A percentile compares a stretch with the other conserved stretches of the same genome.
Evolutionary conservation across 2,797 vertebrate species (phyloP).

Genomic region (Furcifer pardalis): DNA sequence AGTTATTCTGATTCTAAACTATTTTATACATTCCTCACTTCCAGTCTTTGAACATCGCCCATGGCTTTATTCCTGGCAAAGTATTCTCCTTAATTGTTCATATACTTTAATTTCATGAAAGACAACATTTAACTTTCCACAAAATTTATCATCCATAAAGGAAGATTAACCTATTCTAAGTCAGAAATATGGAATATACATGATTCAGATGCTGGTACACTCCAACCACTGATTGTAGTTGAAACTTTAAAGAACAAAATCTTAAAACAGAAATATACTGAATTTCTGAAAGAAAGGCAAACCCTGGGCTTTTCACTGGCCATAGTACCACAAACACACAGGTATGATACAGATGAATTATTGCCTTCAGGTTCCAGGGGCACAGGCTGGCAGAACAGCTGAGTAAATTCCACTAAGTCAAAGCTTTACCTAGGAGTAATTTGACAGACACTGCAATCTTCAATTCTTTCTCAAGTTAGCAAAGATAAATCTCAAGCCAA

Average conservation of each 20-base stretch:
- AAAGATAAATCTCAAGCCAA: not conserved
- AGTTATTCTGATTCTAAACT: too few relatives aligned
- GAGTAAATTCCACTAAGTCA: not conserved
- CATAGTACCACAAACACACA: not conserved
- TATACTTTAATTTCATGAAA: conserved; percentile 37
- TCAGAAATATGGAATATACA: not conserved
- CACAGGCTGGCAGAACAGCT: not conserved
- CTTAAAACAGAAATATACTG: conserved; percentile 13
- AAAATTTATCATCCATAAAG: conserved; percentile 35
- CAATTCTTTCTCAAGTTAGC: not conserved
- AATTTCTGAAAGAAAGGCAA: not conserved
- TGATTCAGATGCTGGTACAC: not conserved
- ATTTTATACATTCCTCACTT: conserved; percentile 1
- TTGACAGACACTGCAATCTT: not conserved
- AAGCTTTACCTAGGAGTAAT: conserved; percentile 1
- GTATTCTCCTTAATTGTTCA: conserved; percentile 20
- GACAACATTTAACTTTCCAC: conserved; percentile 8
- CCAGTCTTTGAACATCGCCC: not conserved
- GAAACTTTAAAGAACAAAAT: not conserved
- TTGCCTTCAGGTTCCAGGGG: not conserved
- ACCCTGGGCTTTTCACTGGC: not conserved
- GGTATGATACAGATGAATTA: not conserved
- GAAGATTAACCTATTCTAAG: conserved; percentile 14
- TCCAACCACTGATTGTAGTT: not conserved
- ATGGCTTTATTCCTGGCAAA: conserved; percentile 25